Conservation (phyloP, 2,797 vertebrate species). For the Pangasius macronema region DNA sequence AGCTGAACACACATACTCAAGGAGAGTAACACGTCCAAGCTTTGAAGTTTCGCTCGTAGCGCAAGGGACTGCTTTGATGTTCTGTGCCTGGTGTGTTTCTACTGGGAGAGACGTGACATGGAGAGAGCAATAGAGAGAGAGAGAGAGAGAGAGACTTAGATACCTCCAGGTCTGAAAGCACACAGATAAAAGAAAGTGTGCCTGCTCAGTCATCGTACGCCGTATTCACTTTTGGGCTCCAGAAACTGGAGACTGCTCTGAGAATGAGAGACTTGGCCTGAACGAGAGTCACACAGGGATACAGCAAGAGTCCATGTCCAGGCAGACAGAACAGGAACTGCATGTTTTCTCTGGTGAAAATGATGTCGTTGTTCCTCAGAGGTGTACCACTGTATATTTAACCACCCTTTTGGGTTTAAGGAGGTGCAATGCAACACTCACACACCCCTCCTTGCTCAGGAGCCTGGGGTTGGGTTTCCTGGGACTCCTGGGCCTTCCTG, state of each 20-base stretch:
- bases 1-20: slow-evolving; percentile 68
- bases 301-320: slow-evolving; percentile 15
- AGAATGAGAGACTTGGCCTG: slow-evolving; percentile 13
- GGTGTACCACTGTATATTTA: slow-evolving; percentile 33
- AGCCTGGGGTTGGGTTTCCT: slow-evolving; percentile 58
- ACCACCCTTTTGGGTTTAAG: slow-evolving; percentile 44
- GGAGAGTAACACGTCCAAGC: slow-evolving; percentile 62
- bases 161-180: slow-evolving; percentile 53
- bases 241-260: slow-evolving; percentile 32
- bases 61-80: slow-evolving; percentile 64
- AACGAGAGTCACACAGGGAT: slow-evolving; percentile 9
- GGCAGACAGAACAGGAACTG: slow-evolving; percentile 34
- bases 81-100: slow-evolving; percentile 61
- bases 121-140: slow-evolving; percentile 33
- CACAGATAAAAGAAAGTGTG: slow-evolving; percentile 60
- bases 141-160: slow-evolving; percentile 50
- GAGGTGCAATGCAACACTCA: slow-evolving; percentile 25
- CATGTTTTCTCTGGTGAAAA: slow-evolving; percentile 34
- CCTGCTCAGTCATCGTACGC: slow-evolving; percentile 46
- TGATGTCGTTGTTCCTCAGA: slow-evolving; percentile 39
- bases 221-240: slow-evolving; percentile 39
- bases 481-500: slow-evolving; percentile 49
- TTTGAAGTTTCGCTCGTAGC: slow-evolving; percentile 66
- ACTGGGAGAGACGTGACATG: slow-evolving; percentile 55
- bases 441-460: slow-evolving; percentile 18